A percentile compares a stretch with the other conserved stretches of the same genome.
Evolutionary conservation across 2,888 invertebrate genomes (phyloP).

Genomic region (Diogma glabrata): DNA sequence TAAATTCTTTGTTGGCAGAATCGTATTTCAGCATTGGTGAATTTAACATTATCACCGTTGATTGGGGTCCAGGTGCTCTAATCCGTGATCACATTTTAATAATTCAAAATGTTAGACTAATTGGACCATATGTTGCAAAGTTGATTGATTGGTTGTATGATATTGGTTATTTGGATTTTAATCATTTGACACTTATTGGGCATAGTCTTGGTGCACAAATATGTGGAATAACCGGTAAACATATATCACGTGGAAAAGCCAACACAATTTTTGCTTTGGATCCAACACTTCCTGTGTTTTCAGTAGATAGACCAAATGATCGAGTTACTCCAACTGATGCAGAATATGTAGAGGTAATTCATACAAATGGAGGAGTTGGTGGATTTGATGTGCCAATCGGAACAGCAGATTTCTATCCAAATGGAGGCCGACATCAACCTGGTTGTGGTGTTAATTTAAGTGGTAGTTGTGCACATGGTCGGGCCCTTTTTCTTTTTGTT

Average conservation of each 20-base stretch:
- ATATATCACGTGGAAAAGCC: conserved; percentile 37
- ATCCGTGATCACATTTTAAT: conserved; percentile 45
- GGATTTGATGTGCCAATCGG: conserved; percentile 31
- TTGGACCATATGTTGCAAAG: not conserved
- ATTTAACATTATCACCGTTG: conserved; percentile 47
- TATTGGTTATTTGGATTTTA: conserved; percentile 30
- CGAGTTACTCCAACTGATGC: not conserved
- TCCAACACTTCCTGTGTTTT: not conserved
- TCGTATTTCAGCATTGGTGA: conserved; percentile 44
- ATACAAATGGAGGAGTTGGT: conserved; percentile 24
- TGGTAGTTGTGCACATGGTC: conserved; percentile 27
- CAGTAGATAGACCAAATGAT: not conserved
- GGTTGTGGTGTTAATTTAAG: conserved; percentile 26
- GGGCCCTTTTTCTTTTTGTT: too few relatives aligned
- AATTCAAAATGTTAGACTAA: conserved; percentile 35
- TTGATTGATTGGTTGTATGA: not conserved
- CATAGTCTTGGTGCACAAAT: conserved; percentile 48
- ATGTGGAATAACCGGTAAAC: conserved; percentile 44
- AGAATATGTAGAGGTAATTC: not conserved
- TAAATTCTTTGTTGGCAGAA: not conserved
- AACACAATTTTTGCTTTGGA: conserved; percentile 18
- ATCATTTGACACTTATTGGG: conserved; percentile 41
- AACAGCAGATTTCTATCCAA: conserved; percentile 34
- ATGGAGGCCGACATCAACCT: conserved; percentile 31
- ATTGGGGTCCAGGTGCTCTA: conserved; percentile 45